phyloP scores from a whole-genome alignment of 2,113 vertebrate species.

The Mormyrus iriodes region DNA sequence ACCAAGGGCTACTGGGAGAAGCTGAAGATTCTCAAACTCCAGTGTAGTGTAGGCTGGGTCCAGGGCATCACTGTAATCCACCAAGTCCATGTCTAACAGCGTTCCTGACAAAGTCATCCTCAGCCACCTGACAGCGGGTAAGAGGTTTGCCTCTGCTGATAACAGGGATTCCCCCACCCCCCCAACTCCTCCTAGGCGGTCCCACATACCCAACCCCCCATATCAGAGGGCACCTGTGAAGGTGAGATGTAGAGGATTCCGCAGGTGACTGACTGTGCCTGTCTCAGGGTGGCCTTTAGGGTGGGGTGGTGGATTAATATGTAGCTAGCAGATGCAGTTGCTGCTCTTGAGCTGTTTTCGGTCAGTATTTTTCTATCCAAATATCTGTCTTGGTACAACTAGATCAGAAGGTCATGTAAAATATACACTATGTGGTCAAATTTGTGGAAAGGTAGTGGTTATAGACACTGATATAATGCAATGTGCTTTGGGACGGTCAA shows the following conservation, averaged over 20 bases:
- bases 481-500: too few species aligned
- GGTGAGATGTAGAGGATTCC: slow-evolving; percentile 35
- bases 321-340: slow-evolving; percentile 71
- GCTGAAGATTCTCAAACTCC: slow-evolving; percentile 99
- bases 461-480: background rate
- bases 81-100: slow-evolving; percentile 97
- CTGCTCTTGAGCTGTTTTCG: slow-evolving; percentile 47
- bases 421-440: background rate
- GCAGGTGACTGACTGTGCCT: slow-evolving; percentile 48
- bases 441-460: background rate
- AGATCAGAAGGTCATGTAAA: background rate
- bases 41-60: slow-evolving; percentile 96
- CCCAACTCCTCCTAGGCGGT: slow-evolving; percentile 34
- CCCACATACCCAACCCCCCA: background rate
- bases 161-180: slow-evolving; percentile 43
- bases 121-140: slow-evolving; percentile 65
- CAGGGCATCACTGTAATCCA: slow-evolving; percentile 92
- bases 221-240: slow-evolving; percentile 39
- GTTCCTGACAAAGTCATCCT: slow-evolving; percentile 88
- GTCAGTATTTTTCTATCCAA: background rate
- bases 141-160: slow-evolving; percentile 61
- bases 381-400: background rate
- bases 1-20: slow-evolving; percentile 89
- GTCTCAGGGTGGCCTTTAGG: slow-evolving; percentile 48
- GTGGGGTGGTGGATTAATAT: slow-evolving; percentile 77